phyloP scores from a whole-genome alignment of 2,888 invertebrate species.

The Brachynemurus nebulosus region DNA sequence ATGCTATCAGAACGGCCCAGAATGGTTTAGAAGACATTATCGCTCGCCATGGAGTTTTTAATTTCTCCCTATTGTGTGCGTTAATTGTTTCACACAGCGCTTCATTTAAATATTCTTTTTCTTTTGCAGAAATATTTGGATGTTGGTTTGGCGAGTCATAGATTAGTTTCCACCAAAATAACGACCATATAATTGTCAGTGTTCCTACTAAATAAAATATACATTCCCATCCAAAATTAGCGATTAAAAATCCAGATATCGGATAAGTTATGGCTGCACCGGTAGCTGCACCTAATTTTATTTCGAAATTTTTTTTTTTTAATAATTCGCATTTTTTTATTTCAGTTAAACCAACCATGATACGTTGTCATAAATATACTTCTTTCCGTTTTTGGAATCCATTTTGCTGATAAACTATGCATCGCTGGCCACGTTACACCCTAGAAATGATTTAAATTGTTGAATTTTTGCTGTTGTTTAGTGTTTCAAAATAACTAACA shows the following conservation, averaged over 20 bases:
- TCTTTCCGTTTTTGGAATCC: slow-evolving; percentile 26
- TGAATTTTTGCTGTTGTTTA: slow-evolving; percentile 4
- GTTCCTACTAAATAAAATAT: slow-evolving; percentile 29
- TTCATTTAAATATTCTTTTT: slow-evolving; percentile 18
- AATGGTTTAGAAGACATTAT: slow-evolving; percentile 17
- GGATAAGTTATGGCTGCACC: slow-evolving; percentile 34
- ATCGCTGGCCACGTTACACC: slow-evolving; percentile 30
- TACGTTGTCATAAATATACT: slow-evolving; percentile 25
- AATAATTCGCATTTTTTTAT: no score
- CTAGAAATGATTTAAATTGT: slow-evolving; percentile 13
- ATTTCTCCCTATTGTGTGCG: slow-evolving; percentile 3
- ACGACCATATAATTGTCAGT: slow-evolving; percentile 27
- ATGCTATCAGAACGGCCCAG: slow-evolving; percentile 18
- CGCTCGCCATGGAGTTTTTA: slow-evolving; percentile 16
- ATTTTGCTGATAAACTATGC: slow-evolving; percentile 26
- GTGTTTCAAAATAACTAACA: slow-evolving; percentile 21
- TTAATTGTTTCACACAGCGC: background rate
- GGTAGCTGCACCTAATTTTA: slow-evolving; percentile 31
- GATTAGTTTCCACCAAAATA: slow-evolving; percentile 21
- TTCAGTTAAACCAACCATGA: slow-evolving; percentile 14
- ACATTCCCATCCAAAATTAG: slow-evolving; percentile 30
- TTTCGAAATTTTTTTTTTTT: background rate
- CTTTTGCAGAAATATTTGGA: slow-evolving; percentile 23
- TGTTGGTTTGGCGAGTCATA: slow-evolving; percentile 24
- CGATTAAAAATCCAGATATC: slow-evolving; percentile 27